phyloP scores from a whole-genome alignment of 2,888 invertebrate species.

The Mylabris sibirica region DNA sequence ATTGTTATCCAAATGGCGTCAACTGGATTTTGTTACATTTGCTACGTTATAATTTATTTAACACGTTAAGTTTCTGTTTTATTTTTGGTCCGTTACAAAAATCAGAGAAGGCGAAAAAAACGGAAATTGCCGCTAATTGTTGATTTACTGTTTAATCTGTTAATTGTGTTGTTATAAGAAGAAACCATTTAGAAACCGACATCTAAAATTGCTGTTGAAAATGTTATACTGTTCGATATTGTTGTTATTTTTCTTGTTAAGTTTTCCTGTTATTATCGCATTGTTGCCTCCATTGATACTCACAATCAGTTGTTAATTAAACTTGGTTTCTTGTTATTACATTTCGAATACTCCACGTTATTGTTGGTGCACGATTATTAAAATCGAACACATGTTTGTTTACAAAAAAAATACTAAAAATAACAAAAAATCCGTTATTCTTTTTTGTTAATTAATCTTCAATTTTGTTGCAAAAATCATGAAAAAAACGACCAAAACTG shows the following conservation, averaged over 20 bases:
- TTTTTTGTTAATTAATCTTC: not conserved
- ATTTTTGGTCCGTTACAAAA: conserved; percentile 9
- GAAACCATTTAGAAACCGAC: not conserved
- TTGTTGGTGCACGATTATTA: not conserved
- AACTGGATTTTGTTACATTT: conserved; percentile 1
- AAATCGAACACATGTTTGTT: no score
- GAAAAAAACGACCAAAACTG: no score
- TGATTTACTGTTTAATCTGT: conserved; percentile 16
- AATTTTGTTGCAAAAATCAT: not conserved
- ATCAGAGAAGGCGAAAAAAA: not conserved
- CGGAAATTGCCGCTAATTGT: not conserved
- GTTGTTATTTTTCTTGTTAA: conserved; percentile 16
- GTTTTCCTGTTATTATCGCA: conserved; percentile 14
- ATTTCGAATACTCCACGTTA: not conserved
- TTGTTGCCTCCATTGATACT: not conserved
- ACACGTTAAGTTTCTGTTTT: conserved; percentile 9
- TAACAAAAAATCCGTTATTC: no score
- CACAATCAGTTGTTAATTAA: not conserved
- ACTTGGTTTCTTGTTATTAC: conserved; percentile 16
- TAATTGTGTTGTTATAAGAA: conserved; percentile 14
- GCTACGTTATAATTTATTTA: conserved; percentile 6
- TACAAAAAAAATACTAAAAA: no score
- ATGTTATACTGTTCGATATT: conserved; percentile 16
- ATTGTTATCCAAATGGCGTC: conserved; percentile 9
- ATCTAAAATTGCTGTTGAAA: conserved; percentile 16